These are phyloP conservation scores for Plemyria rubiginata DNA, from an alignment of 2,888 invertebrate species.

Conservation along the genomic window DNA sequence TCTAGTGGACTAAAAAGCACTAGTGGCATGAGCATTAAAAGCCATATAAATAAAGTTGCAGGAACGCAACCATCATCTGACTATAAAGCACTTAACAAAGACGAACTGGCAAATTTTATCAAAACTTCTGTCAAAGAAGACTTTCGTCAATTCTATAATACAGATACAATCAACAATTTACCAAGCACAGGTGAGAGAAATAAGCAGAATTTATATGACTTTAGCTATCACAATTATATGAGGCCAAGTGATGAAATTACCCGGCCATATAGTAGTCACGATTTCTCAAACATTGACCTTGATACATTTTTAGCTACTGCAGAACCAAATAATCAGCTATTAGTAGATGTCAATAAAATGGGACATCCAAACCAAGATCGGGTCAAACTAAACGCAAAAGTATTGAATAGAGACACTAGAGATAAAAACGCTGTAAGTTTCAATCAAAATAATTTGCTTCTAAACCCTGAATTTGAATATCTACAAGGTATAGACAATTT, in stretches of 20 bases:
- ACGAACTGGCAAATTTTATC: slow-evolving; percentile 6
- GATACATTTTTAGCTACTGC: neutral
- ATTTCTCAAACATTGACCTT: neutral
- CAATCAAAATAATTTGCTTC: neutral
- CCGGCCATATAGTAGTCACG: neutral
- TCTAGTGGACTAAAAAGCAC: neutral
- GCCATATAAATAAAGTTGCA: neutral
- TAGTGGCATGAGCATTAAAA: neutral
- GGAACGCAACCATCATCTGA: neutral
- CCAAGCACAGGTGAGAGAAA: neutral
- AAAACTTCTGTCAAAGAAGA: slow-evolving; percentile 7
- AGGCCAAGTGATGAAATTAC: neutral
- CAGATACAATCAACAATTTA: neutral
- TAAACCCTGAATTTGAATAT: neutral
- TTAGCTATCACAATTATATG: neutral
- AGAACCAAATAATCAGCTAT: neutral
- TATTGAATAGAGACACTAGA: neutral
- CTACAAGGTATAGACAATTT: neutral
- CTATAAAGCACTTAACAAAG: neutral
- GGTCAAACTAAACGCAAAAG: neutral
- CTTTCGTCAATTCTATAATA: neutral
- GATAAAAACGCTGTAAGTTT: neutral
- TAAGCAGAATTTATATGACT: neutral
- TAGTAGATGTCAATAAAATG: neutral
- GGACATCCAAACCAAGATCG: neutral